Evolutionary conservation across 2,797 vertebrate species (phyloP).

Genomic region (Platyrinchus mystaceus): DNA sequence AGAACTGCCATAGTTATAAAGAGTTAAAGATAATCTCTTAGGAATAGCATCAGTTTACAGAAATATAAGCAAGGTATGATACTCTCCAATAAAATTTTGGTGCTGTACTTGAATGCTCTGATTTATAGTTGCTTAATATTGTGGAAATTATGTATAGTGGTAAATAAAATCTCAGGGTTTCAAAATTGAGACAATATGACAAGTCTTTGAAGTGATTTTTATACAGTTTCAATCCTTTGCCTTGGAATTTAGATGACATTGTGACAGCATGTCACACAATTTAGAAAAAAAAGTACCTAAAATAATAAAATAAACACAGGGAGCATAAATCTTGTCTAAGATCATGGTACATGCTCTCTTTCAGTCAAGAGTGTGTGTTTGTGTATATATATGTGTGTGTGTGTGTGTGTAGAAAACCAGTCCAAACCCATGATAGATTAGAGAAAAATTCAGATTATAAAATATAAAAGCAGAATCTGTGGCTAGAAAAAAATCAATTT

Average conservation of each 20-base stretch:
- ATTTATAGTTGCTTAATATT: neutral
- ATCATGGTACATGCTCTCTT: neutral
- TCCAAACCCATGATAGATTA: neutral
- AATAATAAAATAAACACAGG: neutral
- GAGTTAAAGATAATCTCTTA: neutral
- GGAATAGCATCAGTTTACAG: neutral
- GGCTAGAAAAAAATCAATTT: neutral
- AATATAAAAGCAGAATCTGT: neutral
- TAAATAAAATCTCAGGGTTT: neutral
- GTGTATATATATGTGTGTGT: fast-evolving
- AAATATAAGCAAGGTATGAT: neutral
- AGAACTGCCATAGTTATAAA: neutral
- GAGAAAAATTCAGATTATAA: neutral
- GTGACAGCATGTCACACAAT: neutral
- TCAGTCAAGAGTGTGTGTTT: neutral
- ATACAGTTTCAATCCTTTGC: neutral
- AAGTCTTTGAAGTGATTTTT: neutral
- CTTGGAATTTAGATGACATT: neutral
- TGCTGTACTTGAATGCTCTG: neutral
- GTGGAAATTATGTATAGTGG: neutral
- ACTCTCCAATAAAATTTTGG: neutral
- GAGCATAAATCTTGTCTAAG: neutral
- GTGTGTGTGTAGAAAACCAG: neutral
- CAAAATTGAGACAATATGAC: neutral
- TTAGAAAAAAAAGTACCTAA: neutral